Evolutionary conservation across 2,888 invertebrate genomes (phyloP), one percentile per base, ranked within the genome.

Genomic region (Lamproptera curius): DNA sequence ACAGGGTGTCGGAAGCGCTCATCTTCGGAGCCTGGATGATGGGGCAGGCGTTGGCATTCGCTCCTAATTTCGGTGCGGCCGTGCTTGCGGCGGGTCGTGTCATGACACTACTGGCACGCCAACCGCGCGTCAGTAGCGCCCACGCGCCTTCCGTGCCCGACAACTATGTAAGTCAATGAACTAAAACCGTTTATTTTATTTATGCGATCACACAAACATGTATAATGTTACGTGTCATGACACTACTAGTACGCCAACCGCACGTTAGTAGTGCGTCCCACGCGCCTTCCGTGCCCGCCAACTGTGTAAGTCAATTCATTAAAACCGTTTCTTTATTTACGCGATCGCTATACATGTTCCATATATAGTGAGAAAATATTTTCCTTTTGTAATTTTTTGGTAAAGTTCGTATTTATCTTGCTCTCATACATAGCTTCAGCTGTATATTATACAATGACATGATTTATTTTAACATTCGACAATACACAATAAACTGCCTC

Each of bases 1-100:
- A 28, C 28, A 93, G 92, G 64, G 93, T 94, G 2, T 92, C 93
- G 0, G 94, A 94, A 66, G 92, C 93, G 0, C 73, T 94, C 13
- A 90, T 94, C 28, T 93, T 94, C 62, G 94, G 94, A 2, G 91
- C 94, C 0, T 93, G 93, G 92, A 93, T 94, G 92, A 85, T 94
- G 74, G 94, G 93, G 0, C 93, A 94, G 65, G 92, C 94, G 1
- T 73, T 94, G 16, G 93, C 94, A 1, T 94, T 93, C 70, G 93
- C 94, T 0, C 94, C 94, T 0, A 94, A 94, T 76, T 93, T 93
- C 59, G 91, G 91, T 55, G 91, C 91, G 35, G 94, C 94, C 0
- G 89, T 92, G 53, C 73, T 90, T 41, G 92, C 94, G 0, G 94
- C 94, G 0, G 91, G 91, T 93, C 70, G 93, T 93, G 0, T 94